phyloP scores from a whole-genome alignment of 2,888 invertebrate species.

The Pelosia muscerda region DNA sequence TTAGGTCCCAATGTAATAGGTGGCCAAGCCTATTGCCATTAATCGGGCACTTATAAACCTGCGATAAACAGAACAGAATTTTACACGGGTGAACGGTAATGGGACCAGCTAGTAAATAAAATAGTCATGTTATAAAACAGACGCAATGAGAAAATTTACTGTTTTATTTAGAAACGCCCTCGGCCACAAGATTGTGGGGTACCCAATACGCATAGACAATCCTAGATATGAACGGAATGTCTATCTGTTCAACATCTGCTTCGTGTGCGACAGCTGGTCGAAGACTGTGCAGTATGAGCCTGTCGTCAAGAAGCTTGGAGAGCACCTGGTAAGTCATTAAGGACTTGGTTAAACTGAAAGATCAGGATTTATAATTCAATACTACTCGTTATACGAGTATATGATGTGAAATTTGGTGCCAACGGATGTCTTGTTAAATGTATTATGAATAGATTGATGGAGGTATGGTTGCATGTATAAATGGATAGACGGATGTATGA shows the following conservation, averaged over 20 bases:
- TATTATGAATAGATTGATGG: no score
- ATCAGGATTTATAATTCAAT: background rate
- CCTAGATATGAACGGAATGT: slow-evolving; percentile 96
- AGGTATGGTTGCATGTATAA: no score
- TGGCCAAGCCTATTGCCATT: no score
- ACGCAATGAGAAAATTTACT: background rate
- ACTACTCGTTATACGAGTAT: no score
- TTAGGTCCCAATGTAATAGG: no score
- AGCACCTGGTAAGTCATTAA: slow-evolving; percentile 90
- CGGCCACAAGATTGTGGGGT: slow-evolving; percentile 96
- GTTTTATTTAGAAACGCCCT: slow-evolving; percentile 81
- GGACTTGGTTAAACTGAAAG: background rate
- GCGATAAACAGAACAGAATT: no score
- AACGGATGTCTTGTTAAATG: no score
- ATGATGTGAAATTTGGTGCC: no score
- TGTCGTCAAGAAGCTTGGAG: slow-evolving; percentile 97
- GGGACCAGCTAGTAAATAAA: no score
- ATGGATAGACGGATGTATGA: no score
- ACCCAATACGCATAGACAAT: slow-evolving; percentile 96
- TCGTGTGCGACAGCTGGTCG: slow-evolving; percentile 96
- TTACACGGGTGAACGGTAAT: no score
- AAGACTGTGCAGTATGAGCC: slow-evolving; percentile 97
- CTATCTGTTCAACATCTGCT: slow-evolving; percentile 98
- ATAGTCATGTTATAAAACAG: background rate
- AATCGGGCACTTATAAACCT: no score